Evolutionary conservation across 2,888 invertebrate genomes (phyloP).

Genomic region (Athalia cordata): DNA sequence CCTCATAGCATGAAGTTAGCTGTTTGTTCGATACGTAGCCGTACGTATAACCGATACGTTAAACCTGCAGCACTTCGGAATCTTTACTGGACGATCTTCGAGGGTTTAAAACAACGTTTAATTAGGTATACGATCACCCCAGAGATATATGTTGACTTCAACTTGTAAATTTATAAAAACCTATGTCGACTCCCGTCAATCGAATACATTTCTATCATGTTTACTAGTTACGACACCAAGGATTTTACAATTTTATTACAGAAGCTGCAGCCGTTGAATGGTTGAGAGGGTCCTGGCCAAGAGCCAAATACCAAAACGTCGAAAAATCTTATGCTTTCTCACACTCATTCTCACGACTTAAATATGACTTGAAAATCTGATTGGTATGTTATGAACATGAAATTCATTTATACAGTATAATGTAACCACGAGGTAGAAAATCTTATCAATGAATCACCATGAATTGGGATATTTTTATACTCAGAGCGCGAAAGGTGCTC

Average conservation of each 20-base stretch:
- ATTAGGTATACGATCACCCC: neutral
- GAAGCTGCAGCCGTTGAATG: conserved; percentile 10
- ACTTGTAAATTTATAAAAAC: conserved; percentile 23
- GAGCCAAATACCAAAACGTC: conserved; percentile 32
- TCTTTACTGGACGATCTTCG: neutral
- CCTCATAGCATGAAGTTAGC: no score
- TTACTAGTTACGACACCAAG: conserved; percentile 35
- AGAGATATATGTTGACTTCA: neutral
- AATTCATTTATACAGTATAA: no score
- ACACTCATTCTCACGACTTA: neutral
- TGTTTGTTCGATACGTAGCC: no score
- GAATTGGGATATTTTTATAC: no score
- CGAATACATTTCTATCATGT: conserved; percentile 31
- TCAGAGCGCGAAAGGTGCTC: no score
- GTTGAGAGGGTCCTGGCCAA: conserved; percentile 31
- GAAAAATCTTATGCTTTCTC: conserved; percentile 11
- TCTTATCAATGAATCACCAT: no score
- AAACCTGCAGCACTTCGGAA: neutral
- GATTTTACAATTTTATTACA: conserved; percentile 34
- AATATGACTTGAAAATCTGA: no score
- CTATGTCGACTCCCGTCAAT: conserved; percentile 10
- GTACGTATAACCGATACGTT: no score
- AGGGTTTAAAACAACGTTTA: conserved; percentile 11
- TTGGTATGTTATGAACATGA: no score
- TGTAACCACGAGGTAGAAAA: no score